Evolutionary conservation across 2,797 vertebrate species (phyloP), one percentile per base, ranked within the genome.

Genomic region (Odontamblyopus rebecca): DNA sequence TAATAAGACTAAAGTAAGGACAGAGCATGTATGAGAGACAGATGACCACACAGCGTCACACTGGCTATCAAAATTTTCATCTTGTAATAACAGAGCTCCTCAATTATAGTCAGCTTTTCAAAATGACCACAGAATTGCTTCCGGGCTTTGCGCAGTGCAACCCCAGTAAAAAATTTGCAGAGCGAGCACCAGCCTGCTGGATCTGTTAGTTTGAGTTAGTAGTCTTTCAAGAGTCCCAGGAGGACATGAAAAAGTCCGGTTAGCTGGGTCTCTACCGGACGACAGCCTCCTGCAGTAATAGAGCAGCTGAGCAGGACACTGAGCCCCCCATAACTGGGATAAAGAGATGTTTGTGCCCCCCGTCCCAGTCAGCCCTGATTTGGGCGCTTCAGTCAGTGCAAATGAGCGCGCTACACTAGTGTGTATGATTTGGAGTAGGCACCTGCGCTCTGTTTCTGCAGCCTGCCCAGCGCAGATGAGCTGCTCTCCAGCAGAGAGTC

Each of bases 351-450:
- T 78, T 64, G 79, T 80, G 63, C 86, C 82, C 82, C 82, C 82
- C 83, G 83, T 73, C 75, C 87, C 86, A 76, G 84, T 74, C 80
- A 54, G 51, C 77, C 85, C 81, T 74, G 78, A 77, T 80, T 29
- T 65, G 82, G 82, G 84, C 81, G 76, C 84, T 75, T 81, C 68
- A 63, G 88, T 88, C 86, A 84, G 84, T 85, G 89, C 80, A 66
- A 73, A 68, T 70, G 70, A 60, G 23, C 0, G 30, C 63, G 70
- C 95, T 98, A 99, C 94, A 99, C 98, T 91, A 99, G 93, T 0
- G 98, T 99, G 92, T 99, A 99, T 70, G 97, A 99, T 90, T 99
- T 99, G 85, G 98, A 98, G 92, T 99, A 99, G 75, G 97, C 96
- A 67, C 97, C 97, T 0, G 95, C 95, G 12, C 96, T 96, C 82